phyloP scores from a whole-genome alignment of 1,140 invertebrate species.

The Zaprionus ornatus region DNA sequence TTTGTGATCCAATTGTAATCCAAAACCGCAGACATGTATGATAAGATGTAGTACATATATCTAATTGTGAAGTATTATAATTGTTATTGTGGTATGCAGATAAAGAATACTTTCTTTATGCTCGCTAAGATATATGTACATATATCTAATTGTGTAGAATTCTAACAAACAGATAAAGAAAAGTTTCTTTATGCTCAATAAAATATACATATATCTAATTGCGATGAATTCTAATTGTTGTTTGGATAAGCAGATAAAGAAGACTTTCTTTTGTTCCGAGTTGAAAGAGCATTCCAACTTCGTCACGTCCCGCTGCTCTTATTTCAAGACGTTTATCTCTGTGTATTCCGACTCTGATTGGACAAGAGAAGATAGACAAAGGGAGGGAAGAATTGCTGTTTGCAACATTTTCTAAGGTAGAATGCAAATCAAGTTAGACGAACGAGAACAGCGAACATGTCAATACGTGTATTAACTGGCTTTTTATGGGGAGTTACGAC shows the following conservation, averaged over 20 bases:
- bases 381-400: neutral
- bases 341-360: constrained; percentile 22
- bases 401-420: neutral
- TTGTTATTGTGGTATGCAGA: neutral
- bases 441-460: neutral
- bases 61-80: neutral
- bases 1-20: neutral
- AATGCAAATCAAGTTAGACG: constrained; percentile 1
- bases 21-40: neutral
- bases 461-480: neutral
- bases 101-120: neutral
- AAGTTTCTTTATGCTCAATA: neutral
- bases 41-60: neutral
- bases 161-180: neutral
- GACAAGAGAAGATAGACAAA: constrained; percentile 16
- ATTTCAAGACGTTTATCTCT: constrained; percentile 14
- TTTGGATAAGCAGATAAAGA: neutral
- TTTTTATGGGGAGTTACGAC: neutral
- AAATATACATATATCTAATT: no score
- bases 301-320: neutral
- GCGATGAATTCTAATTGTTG: neutral
- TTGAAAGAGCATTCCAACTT: constrained; percentile 14
- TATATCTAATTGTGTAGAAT: neutral
- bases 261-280: neutral
- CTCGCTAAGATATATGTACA: neutral